Base-by-base conservation (phyloP, 2,797 vertebrate genomes). In the Tinamus major region DNA sequence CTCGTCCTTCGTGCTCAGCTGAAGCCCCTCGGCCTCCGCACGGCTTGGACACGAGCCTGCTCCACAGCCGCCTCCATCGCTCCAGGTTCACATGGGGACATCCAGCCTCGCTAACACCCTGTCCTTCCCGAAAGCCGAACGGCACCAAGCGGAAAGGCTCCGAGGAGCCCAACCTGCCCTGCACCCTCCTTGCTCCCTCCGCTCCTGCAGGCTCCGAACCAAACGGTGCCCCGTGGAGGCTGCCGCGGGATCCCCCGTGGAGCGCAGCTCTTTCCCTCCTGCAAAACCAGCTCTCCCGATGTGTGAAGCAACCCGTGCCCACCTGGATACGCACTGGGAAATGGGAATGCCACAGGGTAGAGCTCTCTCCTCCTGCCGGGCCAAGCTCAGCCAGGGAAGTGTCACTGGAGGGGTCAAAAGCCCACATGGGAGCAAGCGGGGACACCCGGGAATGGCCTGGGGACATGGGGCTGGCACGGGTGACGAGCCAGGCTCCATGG, bases 91-190 rank as follows among this genome's bases (percentile, higher is more conserved):
- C n/a, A 9, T 29, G 44, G 59, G 37, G 18, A 55, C 35, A 61
- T 61, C 69, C 61, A 41, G 63, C 55, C 49, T 89, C 88, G 21
- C 68, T 71, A 63, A 64, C 61, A 71, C 72, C 64, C 69, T 26
- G 15, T 39, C 84, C 81, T n/a, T 9, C 44, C 64, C 37, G 2
- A 68, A 42, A 82, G 75, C 81, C 78, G 84, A 75, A 85, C 12
- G 65, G 69, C 76, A 90, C 76, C 81, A 51, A 29, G 15, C 79
- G 64, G 82, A 72, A 51, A 72, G 10, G 35, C 44, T 39, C 41
- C 76, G 21, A 37, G 65, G 68, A 77, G 41, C 87, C 78, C 37
- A 49, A 1, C 9, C 74, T 10, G 56, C 69, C 31, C 55, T 23
- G 20, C 29, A 31, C 21, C 26, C 44, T 51, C 26, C 37, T 21